Conservation (phyloP, 2,797 vertebrate genomes). For the Furcifer pardalis region DNA sequence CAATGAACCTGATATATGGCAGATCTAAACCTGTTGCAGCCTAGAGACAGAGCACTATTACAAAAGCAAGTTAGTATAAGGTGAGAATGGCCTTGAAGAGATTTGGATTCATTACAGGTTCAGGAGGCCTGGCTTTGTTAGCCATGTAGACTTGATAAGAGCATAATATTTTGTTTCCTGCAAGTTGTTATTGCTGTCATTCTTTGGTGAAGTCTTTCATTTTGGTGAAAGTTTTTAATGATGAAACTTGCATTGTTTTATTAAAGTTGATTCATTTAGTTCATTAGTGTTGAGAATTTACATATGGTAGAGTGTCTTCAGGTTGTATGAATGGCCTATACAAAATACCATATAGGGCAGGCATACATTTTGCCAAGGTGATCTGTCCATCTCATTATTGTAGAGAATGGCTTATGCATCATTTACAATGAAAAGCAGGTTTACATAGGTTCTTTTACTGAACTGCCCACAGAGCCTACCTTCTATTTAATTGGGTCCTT, state of each 20-base stretch:
- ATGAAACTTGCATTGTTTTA: constrained; percentile 36
- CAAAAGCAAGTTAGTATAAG: too few relatives aligned
- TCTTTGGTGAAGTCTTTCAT: constrained; percentile 58
- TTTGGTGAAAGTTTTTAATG: constrained; percentile 6
- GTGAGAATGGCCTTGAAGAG: too few relatives aligned
- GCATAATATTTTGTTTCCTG: constrained; percentile 49
- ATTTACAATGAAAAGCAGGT: neutral
- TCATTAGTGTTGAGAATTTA: neutral
- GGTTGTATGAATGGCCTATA: neutral
- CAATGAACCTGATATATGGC: too few relatives aligned
- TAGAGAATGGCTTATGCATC: neutral
- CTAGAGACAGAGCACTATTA: too few relatives aligned
- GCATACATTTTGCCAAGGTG: neutral
- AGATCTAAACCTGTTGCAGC: too few relatives aligned
- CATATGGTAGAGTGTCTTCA: neutral
- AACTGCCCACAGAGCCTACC: neutral
- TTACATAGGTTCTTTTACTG: neutral
- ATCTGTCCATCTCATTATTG: neutral
- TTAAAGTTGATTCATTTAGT: neutral
- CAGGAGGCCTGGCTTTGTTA: too few relatives aligned
- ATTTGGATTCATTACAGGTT: too few relatives aligned
- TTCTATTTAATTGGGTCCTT: neutral
- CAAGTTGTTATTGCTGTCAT: constrained; percentile 44
- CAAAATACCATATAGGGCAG: neutral
- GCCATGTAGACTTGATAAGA: neutral